These are phyloP conservation scores for Corvus moneduloides DNA, from an alignment of 2,113 vertebrate species.

Conservation along the genomic window DNA sequence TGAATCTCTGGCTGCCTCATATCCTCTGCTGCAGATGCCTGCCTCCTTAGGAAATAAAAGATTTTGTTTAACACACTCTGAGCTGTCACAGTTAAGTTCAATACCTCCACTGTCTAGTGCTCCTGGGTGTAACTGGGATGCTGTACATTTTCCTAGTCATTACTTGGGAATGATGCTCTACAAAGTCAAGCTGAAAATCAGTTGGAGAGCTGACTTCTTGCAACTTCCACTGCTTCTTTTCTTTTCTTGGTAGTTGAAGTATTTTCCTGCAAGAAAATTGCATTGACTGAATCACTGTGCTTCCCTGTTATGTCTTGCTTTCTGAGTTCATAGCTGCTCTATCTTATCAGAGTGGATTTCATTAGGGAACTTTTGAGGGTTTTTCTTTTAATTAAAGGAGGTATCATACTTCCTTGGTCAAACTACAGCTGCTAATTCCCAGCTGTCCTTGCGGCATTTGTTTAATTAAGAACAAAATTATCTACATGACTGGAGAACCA, in stretches of 20 bases:
- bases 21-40: neutral
- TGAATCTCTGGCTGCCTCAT: neutral
- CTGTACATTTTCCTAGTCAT: neutral
- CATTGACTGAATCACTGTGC: neutral
- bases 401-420: neutral
- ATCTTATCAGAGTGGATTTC: slow-evolving; percentile 5
- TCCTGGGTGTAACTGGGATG: neutral
- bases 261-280: neutral
- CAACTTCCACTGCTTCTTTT: neutral
- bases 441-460: slow-evolving; percentile 15
- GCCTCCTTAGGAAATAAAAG: neutral
- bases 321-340: neutral
- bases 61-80: neutral
- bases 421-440: slow-evolving; percentile 19
- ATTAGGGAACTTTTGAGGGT: neutral
- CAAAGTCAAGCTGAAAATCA: neutral
- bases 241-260: neutral
- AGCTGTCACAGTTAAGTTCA: neutral
- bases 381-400: slow-evolving; percentile 44
- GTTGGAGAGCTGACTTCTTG: neutral
- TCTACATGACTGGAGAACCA: neutral
- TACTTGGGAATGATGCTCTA: neutral
- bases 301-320: neutral
- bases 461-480: slow-evolving; percentile 33
- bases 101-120: neutral